phyloP scores from a whole-genome alignment of 2,888 invertebrate genomes.

The Apotomis turbidana region DNA sequence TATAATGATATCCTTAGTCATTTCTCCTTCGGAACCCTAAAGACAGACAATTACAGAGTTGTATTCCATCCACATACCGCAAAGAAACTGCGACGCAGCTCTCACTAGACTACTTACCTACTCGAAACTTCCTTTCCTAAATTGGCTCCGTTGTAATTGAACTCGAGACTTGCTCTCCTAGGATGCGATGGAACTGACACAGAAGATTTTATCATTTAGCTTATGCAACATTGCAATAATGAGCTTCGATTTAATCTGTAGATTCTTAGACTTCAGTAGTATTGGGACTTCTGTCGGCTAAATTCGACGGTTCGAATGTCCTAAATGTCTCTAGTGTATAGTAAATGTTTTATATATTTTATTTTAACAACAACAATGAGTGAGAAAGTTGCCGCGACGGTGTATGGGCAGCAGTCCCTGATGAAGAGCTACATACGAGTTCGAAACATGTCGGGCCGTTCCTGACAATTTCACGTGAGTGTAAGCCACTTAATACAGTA shows the following conservation, averaged over 20 bases:
- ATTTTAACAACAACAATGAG: too few relatives aligned
- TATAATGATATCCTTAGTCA: background rate
- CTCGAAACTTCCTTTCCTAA: background rate
- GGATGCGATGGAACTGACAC: background rate
- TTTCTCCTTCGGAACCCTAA: background rate
- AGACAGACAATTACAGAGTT: background rate
- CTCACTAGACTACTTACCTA: background rate
- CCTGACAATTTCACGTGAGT: too few relatives aligned
- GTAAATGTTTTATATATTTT: too few relatives aligned
- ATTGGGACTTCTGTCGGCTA: too few relatives aligned
- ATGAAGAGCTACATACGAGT: too few relatives aligned
- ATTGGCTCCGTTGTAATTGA: constrained; percentile 5
- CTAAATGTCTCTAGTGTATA: too few relatives aligned
- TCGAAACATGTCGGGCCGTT: too few relatives aligned
- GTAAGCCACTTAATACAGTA: too few relatives aligned
- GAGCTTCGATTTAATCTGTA: background rate
- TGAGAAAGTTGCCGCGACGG: too few relatives aligned
- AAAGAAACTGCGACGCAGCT: background rate
- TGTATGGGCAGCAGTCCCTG: too few relatives aligned
- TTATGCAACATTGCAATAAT: background rate
- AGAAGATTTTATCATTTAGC: background rate
- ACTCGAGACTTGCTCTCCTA: background rate
- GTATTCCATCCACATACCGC: background rate
- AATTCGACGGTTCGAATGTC: too few relatives aligned
- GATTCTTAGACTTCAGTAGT: too few relatives aligned